Evolutionary conservation across 2,888 invertebrate species (phyloP).

Genomic region (Fragum whitleyi): DNA sequence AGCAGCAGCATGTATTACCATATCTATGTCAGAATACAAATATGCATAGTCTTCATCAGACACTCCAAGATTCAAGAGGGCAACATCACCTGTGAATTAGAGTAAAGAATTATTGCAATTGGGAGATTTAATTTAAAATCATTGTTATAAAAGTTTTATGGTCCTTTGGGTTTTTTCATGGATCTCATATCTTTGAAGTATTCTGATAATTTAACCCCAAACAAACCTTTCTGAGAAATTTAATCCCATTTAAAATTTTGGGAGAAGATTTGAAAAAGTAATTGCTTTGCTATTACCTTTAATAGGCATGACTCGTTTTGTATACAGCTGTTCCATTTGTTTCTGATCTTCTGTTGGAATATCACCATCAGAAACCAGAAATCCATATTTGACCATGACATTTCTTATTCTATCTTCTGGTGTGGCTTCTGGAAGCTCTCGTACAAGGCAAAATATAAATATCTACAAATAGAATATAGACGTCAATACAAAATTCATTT

Average conservation of each 20-base stretch:
- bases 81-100: constrained; percentile 82
- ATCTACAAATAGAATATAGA: constrained; percentile 69
- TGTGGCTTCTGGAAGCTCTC: constrained; percentile 81
- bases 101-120: neutral
- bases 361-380: constrained; percentile 72
- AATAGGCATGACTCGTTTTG: constrained; percentile 79
- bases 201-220: too few relatives aligned
- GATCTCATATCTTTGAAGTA: too few relatives aligned
- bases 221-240: too few relatives aligned
- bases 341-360: constrained; percentile 74
- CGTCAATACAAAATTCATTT: too few relatives aligned
- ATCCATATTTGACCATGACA: constrained; percentile 80
- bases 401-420: constrained; percentile 75
- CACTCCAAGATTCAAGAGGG: constrained; percentile 84
- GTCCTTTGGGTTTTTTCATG: too few relatives aligned
- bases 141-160: too few relatives aligned
- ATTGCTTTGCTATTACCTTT: constrained; percentile 71
- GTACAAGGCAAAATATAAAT: constrained; percentile 83
- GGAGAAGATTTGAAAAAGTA: too few relatives aligned
- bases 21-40: constrained; percentile 84
- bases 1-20: constrained; percentile 85
- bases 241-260: too few relatives aligned
- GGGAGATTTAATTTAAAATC: too few relatives aligned
- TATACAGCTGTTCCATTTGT: constrained; percentile 69
- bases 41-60: constrained; percentile 85